These are phyloP conservation scores for Oligia strigilis DNA, from an alignment of 2,888 invertebrate species.

Conservation along the genomic window DNA sequence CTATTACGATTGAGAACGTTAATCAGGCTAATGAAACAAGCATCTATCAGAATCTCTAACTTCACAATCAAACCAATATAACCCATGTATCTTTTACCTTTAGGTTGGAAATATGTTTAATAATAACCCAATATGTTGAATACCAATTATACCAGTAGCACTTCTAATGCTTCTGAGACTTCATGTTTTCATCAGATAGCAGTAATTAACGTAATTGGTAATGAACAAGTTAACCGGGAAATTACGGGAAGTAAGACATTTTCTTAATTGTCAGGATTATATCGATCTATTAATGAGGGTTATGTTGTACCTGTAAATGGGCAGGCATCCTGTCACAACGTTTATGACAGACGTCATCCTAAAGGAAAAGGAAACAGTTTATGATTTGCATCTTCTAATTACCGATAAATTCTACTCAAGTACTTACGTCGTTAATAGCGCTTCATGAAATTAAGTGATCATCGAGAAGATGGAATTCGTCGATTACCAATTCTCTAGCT, in stretches of 20 bases:
- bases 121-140: neutral
- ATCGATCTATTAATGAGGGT: neutral
- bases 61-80: neutral
- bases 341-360: slow-evolving; percentile 10
- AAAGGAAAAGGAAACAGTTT: slow-evolving; percentile 1
- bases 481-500: neutral
- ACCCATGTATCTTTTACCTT: neutral
- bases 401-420: neutral
- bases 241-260: slow-evolving; percentile 47
- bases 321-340: neutral
- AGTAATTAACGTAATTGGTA: slow-evolving; percentile 40
- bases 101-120: neutral
- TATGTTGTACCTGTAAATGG: neutral
- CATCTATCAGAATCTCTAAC: neutral
- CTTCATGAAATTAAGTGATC: neutral
- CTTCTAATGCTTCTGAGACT: slow-evolving; percentile 1
- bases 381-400: slow-evolving; percentile 9
- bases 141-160: slow-evolving; percentile 4
- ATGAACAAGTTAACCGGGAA: slow-evolving; percentile 29
- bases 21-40: neutral
- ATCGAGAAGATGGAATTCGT: neutral
- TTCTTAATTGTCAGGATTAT: slow-evolving; percentile 29
- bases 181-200: slow-evolving; percentile 34
- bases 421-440: neutral
- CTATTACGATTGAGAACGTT: neutral